Conservation (phyloP, 1,140 invertebrate species). For the Pogonomyrmex californicus region DNA sequence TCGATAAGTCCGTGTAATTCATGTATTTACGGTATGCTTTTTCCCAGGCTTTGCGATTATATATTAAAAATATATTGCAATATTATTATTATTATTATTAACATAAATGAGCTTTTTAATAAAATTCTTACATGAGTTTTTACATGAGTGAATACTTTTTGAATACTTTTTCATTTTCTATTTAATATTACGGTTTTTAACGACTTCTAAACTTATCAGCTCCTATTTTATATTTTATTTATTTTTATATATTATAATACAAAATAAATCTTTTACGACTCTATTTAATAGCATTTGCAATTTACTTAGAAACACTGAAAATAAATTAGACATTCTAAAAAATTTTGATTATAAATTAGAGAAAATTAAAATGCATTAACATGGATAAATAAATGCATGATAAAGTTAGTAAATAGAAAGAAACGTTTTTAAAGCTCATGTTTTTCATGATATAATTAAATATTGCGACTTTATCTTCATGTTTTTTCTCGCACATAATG, state of each 20-base stretch:
- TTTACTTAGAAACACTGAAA: background rate
- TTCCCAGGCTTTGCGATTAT: background rate
- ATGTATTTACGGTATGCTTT: background rate
- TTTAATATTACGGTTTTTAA: background rate
- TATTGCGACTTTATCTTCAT: background rate
- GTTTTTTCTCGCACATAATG: background rate
- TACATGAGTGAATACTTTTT: background rate
- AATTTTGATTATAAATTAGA: background rate
- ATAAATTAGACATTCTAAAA: conserved; percentile 8
- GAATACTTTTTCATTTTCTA: conserved; percentile 1
- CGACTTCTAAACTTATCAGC: background rate
- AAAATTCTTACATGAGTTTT: background rate
- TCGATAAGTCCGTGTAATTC: conserved; percentile 6
- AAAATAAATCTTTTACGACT: background rate
- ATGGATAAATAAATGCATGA: conserved; percentile 4
- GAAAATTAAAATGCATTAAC: background rate
- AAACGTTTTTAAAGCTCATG: background rate
- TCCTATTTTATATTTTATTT: background rate
- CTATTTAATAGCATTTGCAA: background rate
- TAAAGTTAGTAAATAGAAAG: background rate
- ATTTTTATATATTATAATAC: background rate
- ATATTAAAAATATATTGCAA: background rate
- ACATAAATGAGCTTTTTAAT: background rate
- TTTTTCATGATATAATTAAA: conserved; percentile 3
- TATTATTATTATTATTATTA: background rate